phyloP scores from a whole-genome alignment of 2,797 vertebrate genomes.

The Nannoperca australis region DNA sequence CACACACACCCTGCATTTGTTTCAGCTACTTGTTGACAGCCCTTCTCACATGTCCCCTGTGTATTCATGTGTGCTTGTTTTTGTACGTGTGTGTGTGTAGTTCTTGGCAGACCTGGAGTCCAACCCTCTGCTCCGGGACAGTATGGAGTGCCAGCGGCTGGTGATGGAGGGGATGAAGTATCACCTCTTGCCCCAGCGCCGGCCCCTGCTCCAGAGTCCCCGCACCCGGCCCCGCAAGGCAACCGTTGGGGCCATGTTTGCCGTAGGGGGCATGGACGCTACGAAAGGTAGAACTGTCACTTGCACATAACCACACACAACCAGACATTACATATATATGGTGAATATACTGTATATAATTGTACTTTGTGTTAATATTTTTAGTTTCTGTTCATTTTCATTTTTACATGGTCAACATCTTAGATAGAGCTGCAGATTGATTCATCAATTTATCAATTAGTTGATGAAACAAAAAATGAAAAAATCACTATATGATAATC shows the following conservation, averaged over 20 bases:
- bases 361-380: neutral
- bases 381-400: neutral
- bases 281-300: slow-evolving; percentile 90
- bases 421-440: neutral
- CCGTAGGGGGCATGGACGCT: slow-evolving; percentile 97
- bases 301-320: neutral
- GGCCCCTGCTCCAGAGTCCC: slow-evolving; percentile 94
- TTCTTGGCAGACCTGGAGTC: slow-evolving; percentile 96
- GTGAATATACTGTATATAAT: neutral
- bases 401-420: neutral
- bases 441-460: neutral
- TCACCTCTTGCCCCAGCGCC: slow-evolving; percentile 95
- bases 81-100: slow-evolving; percentile 71
- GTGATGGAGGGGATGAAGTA: slow-evolving; percentile 99
- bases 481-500: neutral
- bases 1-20: slow-evolving; percentile 29
- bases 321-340: neutral
- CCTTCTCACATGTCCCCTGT: slow-evolving; percentile 24
- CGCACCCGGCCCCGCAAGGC: slow-evolving; percentile 97
- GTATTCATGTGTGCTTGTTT: slow-evolving; percentile 10
- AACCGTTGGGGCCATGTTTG: slow-evolving; percentile 95
- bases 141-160: slow-evolving; percentile 96
- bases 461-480: neutral
- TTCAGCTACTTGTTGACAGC: slow-evolving; percentile 32
- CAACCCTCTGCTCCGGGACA: slow-evolving; percentile 92